These are phyloP conservation scores for Riparia riparia DNA, from an alignment of 2,113 vertebrate species.

Conservation along the genomic window DNA sequence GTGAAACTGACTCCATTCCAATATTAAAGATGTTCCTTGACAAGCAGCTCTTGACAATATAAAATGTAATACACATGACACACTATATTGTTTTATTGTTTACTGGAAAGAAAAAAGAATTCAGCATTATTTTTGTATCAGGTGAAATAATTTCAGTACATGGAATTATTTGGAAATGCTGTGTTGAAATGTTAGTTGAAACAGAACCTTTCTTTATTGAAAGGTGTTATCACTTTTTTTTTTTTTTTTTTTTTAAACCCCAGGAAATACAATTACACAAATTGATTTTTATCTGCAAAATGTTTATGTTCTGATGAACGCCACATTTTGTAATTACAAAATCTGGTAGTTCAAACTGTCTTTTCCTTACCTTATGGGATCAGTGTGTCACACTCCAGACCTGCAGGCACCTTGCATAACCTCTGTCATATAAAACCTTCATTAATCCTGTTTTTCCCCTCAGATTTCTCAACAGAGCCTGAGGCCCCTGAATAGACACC, in stretches of 20 bases:
- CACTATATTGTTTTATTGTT: too few relatives aligned
- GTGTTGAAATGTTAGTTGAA: neutral
- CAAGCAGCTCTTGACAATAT: neutral
- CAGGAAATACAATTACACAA: neutral
- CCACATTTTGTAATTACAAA: neutral
- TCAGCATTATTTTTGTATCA: neutral
- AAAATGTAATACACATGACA: neutral
- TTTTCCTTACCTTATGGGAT: neutral
- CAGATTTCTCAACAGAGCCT: neutral
- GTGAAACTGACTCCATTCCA: neutral
- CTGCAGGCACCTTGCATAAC: neutral
- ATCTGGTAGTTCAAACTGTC: neutral
- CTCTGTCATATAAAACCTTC: neutral
- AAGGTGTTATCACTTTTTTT: neutral
- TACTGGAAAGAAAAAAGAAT: neutral
- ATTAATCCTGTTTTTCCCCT: neutral
- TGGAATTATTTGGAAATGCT: neutral
- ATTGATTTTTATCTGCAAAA: neutral
- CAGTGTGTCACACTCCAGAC: neutral
- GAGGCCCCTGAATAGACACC: neutral
- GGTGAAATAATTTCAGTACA: neutral
- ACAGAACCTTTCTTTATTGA: neutral
- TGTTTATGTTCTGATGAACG: neutral
- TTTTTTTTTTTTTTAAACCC: neutral
- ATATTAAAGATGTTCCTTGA: neutral